Conservation (phyloP, 1,140 invertebrate genomes). For the Plectus sambesii region DNA sequence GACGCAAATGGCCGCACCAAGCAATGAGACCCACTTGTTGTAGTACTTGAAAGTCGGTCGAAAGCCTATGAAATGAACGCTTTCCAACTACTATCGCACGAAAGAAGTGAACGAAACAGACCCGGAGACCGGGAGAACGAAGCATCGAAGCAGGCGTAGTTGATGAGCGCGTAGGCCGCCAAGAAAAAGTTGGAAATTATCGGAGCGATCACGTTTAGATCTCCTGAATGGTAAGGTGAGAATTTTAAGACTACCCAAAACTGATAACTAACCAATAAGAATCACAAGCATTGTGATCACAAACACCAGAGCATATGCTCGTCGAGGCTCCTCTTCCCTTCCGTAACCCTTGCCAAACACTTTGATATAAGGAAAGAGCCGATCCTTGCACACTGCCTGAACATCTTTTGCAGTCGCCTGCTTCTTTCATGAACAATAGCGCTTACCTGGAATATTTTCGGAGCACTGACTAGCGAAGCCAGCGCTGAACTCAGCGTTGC, state of each 20-base stretch:
- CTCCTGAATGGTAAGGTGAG: conserved; percentile 46
- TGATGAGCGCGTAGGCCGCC: conserved; percentile 85
- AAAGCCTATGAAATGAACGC: too few species aligned
- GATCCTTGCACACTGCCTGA: conserved; percentile 52
- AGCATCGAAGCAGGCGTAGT: conserved; percentile 82
- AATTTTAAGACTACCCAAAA: conserved; percentile 1
- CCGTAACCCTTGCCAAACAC: conserved; percentile 49
- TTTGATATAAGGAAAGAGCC: conserved; percentile 49
- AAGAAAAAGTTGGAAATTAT: conserved; percentile 92
- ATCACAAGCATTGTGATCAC: conserved; percentile 40
- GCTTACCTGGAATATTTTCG: conserved; percentile 55
- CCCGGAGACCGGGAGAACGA: conserved; percentile 49
- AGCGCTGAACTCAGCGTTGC: conserved; percentile 57
- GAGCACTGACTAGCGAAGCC: conserved; percentile 55
- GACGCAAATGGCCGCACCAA: conserved; percentile 69
- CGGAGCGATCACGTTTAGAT: conserved; percentile 71
- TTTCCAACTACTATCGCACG: too few species aligned
- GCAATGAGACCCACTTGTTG: conserved; percentile 81
- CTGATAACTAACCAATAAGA: conserved; percentile 29
- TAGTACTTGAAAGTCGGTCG: conserved; percentile 65
- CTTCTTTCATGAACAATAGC: neutral
- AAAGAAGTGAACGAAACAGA: too few species aligned
- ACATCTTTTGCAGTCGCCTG: conserved; percentile 16
- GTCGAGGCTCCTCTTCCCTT: conserved; percentile 46
- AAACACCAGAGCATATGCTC: conserved; percentile 48